These are phyloP conservation scores for Labeo catla DNA, from an alignment of 2,113 vertebrate genomes.

Conservation along the genomic window DNA sequence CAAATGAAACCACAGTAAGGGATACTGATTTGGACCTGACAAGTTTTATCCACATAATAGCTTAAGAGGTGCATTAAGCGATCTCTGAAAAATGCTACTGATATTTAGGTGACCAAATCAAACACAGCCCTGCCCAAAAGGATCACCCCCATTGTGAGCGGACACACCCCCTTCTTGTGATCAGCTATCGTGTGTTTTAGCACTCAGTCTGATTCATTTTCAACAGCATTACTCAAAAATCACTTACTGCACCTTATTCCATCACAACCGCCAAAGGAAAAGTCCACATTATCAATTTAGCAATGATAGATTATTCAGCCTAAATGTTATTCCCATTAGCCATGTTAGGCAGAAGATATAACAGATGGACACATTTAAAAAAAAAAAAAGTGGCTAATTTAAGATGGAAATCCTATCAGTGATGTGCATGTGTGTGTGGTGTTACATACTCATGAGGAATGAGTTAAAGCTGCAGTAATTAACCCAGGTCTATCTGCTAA, in stretches of 20 bases:
- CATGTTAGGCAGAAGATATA: neutral
- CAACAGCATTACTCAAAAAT: no score
- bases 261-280: constrained; percentile 8
- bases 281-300: neutral
- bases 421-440: neutral
- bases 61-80: neutral
- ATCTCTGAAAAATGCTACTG: no score
- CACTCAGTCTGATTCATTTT: no score
- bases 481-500: constrained; percentile 26
- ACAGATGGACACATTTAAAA: neutral
- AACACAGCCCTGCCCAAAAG: no score
- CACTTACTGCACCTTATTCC: neutral
- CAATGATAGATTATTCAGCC: neutral
- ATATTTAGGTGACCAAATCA: no score
- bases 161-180: no score
- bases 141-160: no score
- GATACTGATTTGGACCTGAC: neutral
- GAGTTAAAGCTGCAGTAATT: constrained; percentile 1
- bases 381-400: neutral
- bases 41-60: neutral
- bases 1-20: neutral
- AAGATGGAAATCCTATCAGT: neutral
- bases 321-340: constrained; percentile 18
- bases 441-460: neutral
- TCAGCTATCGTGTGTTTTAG: no score